Conservation (phyloP, 2,113 vertebrate genomes). For the Carassius gibelio region DNA sequence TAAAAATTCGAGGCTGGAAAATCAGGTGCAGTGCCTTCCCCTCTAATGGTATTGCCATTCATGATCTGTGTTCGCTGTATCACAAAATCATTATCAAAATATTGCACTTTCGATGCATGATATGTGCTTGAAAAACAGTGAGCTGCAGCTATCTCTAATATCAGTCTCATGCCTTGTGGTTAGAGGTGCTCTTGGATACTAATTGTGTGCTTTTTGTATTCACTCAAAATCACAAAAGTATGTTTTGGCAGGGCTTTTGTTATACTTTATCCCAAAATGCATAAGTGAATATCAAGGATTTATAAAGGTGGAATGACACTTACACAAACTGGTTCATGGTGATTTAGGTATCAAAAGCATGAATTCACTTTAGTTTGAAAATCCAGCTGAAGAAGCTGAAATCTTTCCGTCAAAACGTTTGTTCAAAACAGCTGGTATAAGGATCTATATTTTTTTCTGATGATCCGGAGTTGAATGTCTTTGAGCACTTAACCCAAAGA, state of each 20-base stretch:
- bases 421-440: conserved; percentile 33
- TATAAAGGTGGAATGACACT: conserved; percentile 13
- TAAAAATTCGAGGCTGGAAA: conserved; percentile 2
- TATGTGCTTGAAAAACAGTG: conserved; percentile 5
- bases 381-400: conserved; percentile 22
- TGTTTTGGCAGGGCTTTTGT: not conserved
- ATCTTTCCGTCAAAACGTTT: not conserved
- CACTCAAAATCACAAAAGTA: not conserved
- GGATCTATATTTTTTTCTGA: not conserved
- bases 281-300: conserved; percentile 11
- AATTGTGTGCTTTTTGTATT: conserved; percentile 11
- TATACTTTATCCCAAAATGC: conserved; percentile 1
- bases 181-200: conserved; percentile 1
- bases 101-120: conserved; percentile 16
- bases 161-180: conserved; percentile 23
- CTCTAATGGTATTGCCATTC: not conserved
- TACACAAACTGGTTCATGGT: not conserved
- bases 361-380: conserved; percentile 29
- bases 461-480: not conserved
- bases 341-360: not conserved
- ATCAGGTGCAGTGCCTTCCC: not conserved
- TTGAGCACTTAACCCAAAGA: not conserved
- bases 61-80: conserved; percentile 20
- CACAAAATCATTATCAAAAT: conserved; percentile 27
- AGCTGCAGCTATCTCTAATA: not conserved